Evolutionary conservation across 2,113 vertebrate genomes (phyloP), one percentile per base, ranked within the genome.

Genomic region (Onychostoma macrolepis): DNA sequence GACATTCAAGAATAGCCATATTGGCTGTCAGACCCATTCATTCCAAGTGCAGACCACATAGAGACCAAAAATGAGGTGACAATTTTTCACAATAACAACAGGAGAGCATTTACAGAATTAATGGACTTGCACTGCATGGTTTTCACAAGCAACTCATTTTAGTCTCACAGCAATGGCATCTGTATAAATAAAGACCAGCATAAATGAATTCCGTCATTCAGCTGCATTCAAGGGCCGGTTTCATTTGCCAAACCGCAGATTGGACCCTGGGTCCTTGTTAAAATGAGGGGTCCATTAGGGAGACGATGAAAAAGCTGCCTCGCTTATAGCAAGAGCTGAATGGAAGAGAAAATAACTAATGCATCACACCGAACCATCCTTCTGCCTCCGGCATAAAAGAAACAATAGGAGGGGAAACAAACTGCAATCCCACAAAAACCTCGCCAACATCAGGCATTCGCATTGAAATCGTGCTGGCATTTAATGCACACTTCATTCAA

Each of bases 241-340:
- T 86, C 50, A 75, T 28, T 43, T 45, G 53, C 67, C 78, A 63
- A 81, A 72, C 26, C 4, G 24, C 84, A 81, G 79, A 86, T 15
- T 74, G 65, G 77, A 56, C 15, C n/a, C 33, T 2, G 15, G 75
- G 43, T 45, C 67, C 84, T 65, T 33, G 72, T 85, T 86, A 30
- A 86, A 72, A 48, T 48, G 53, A 63, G 48, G 21, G 50, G 43
- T 86, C 76, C 63, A 80, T 72, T 80, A 86, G 38, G 9, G n/a
- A 50, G 41, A 28, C 2, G 4, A 69, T 71, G 19, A 83, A 82
- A 38, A 82, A 19, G 38, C 48, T 24, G 84, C 45, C 1, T 77
- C 11, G 4, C 28, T 53, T 33, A 50, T 21, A 58, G 45, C 19
- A 36, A 79, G 28, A 79, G 21, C 75, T 78, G 75, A 38, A 86